Conservation (phyloP, 2,113 vertebrate species). For the Chunga burmeisteri region DNA sequence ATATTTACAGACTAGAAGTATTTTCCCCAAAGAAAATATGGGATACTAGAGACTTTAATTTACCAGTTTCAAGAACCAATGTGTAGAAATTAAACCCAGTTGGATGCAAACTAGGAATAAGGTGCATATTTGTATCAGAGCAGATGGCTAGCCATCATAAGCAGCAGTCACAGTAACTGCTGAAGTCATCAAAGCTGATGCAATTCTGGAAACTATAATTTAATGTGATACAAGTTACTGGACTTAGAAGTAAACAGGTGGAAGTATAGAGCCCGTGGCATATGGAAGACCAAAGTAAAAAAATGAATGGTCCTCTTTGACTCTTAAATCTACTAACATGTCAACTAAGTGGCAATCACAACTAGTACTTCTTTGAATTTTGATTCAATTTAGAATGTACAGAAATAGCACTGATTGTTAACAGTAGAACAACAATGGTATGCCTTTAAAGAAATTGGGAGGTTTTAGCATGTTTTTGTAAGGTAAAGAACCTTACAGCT, state of each 20-base stretch:
- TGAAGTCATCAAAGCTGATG: not conserved
- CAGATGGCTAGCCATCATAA: not conserved
- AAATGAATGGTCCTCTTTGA: not conserved
- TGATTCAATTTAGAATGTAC: not conserved
- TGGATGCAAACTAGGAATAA: not conserved
- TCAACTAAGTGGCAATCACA: not conserved
- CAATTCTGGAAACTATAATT: not conserved
- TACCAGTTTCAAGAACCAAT: not conserved
- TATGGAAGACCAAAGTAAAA: not conserved
- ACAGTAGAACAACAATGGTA: not conserved
- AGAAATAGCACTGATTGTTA: not conserved
- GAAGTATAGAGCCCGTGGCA: rapidly evolving
- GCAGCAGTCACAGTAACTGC: not conserved
- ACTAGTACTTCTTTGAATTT: not conserved
- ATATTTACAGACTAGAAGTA: not conserved
- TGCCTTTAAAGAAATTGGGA: not conserved
- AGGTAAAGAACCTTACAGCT: not conserved
- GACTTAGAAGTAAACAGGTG: not conserved
- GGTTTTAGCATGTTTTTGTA: not conserved
- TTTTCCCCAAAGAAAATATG: not conserved
- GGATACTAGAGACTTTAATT: not conserved
- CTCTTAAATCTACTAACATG: not conserved
- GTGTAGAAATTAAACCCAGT: not conserved
- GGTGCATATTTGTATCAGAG: not conserved
- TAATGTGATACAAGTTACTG: not conserved